A percentile compares a stretch with the other conserved stretches of the same genome.
phyloP scores from a whole-genome alignment of 2,113 vertebrate species.

The Puffinus mauretanicus region DNA sequence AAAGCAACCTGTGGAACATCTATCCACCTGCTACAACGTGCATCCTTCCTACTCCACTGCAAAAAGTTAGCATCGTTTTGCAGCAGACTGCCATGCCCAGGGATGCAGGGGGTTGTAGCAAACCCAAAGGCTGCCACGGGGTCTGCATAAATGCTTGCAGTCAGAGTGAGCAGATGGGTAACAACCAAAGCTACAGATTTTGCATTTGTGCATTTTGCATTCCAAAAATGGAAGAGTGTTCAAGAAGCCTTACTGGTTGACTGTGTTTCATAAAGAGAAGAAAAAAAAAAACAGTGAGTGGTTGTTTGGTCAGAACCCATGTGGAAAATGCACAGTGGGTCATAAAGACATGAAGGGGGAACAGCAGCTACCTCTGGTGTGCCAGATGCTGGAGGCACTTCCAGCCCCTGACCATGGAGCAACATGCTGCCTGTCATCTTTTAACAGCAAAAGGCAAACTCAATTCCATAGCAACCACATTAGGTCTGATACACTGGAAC shows the following conservation, averaged over 20 bases:
- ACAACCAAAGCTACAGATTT: neutral
- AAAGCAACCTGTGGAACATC: neutral
- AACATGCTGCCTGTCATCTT: neutral
- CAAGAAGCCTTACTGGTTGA: neutral
- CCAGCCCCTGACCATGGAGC: neutral
- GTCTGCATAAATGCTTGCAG: neutral
- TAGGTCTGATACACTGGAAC: neutral
- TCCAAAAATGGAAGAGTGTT: slow-evolving; percentile 2
- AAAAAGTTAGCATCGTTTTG: accelerated
- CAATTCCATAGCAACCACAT: neutral
- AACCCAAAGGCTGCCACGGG: neutral
- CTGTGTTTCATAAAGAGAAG: neutral
- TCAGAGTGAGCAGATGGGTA: neutral
- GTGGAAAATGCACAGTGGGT: neutral
- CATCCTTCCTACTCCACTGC: neutral
- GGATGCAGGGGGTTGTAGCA: neutral
- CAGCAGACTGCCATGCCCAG: accelerated
- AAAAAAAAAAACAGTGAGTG: neutral
- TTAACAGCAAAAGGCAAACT: neutral
- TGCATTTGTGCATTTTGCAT: neutral
- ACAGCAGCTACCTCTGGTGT: neutral
- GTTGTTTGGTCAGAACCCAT: neutral
- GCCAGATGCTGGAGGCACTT: neutral
- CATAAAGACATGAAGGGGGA: neutral
- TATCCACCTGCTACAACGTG: neutral